phyloP scores from a whole-genome alignment of 2,888 invertebrate species.

The Morpho deidamia region DNA sequence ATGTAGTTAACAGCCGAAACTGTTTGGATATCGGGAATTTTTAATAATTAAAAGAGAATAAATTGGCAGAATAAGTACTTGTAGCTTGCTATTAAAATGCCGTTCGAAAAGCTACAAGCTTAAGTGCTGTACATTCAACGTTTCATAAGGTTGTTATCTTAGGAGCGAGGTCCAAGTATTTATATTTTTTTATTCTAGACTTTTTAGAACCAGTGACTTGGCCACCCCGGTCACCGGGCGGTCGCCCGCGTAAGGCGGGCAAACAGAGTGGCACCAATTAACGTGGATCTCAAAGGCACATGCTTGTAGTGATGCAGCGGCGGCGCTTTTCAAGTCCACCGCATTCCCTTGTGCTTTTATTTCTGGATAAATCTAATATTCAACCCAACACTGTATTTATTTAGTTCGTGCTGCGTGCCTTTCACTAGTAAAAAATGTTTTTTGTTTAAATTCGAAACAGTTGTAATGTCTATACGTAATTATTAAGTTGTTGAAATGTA shows the following conservation, averaged over 20 bases:
- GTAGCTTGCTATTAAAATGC: too few species aligned
- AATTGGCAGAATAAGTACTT: too few species aligned
- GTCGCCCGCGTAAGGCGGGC: conserved; percentile 32
- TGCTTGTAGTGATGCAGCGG: conserved; percentile 44
- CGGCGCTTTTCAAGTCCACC: conserved; percentile 55
- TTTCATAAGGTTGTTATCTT: too few species aligned
- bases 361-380: conserved; percentile 50
- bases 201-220: background rate
- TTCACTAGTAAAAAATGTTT: background rate
- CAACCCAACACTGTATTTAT: conserved; percentile 12
- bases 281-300: conserved; percentile 54
- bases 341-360: conserved; percentile 46
- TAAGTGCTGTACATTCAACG: too few species aligned
- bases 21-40: too few species aligned
- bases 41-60: too few species aligned
- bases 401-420: conserved; percentile 7
- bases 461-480: background rate
- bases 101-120: too few species aligned
- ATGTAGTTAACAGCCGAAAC: too few species aligned
- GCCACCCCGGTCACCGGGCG: conserved; percentile 20
- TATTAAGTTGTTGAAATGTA: background rate
- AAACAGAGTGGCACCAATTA: conserved; percentile 61
- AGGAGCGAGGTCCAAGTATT: background rate
- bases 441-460: background rate
- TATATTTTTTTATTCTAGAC: background rate